Conservation (phyloP, 2,113 vertebrate genomes). For the Enhydra lutris region DNA sequence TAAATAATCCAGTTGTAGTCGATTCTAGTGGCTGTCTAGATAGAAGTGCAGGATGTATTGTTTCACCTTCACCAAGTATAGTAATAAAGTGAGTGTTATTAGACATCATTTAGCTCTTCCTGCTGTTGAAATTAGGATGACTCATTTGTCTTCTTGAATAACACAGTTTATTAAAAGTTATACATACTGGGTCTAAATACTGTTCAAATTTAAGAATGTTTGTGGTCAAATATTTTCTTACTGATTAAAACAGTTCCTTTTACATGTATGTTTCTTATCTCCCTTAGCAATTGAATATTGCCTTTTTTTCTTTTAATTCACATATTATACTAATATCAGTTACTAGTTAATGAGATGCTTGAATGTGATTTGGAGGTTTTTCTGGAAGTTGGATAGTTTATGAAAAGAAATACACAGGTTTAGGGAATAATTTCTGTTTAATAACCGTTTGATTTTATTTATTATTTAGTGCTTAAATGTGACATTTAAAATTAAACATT, state of each 20-base stretch:
- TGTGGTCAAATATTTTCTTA: slow-evolving; percentile 5
- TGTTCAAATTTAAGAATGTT: neutral
- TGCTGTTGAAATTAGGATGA: neutral
- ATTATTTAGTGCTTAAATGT: neutral
- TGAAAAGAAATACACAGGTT: neutral
- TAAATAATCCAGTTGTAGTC: neutral
- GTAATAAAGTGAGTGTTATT: neutral
- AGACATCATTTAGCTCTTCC: neutral
- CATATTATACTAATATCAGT: neutral
- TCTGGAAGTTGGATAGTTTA: neutral
- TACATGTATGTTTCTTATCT: neutral
- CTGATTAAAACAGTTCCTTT: neutral
- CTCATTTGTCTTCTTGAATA: neutral
- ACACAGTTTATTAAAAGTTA: neutral
- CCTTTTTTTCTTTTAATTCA: neutral
- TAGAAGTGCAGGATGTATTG: neutral
- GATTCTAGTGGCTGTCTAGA: neutral
- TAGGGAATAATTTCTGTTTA: neutral
- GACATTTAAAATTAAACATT: neutral
- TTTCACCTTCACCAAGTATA: neutral
- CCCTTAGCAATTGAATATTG: neutral
- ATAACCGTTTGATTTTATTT: neutral
- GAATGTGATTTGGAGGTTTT: neutral
- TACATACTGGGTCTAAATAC: neutral
- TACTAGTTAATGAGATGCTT: neutral